Percentiles rank a stretch among this genome's conserved stretches.
These are phyloP conservation scores for Argopecten irradians DNA, from an alignment of 1,140 invertebrate genomes.

Conservation along the genomic window DNA sequence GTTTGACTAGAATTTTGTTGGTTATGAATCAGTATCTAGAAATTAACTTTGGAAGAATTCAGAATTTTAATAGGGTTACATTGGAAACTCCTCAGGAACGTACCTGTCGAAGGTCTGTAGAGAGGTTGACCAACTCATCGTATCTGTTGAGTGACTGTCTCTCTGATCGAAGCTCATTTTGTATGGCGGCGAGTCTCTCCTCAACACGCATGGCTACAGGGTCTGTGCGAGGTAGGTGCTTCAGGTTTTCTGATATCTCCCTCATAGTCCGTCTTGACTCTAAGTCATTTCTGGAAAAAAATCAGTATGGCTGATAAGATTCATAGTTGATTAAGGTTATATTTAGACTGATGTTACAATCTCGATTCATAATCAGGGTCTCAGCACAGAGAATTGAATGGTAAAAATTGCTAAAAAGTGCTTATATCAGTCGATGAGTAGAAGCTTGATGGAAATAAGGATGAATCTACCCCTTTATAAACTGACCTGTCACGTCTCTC, in stretches of 20 bases:
- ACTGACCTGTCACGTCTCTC: conserved; percentile 72
- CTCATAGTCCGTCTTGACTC: conserved; percentile 63
- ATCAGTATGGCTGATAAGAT: neutral
- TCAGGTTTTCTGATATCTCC: conserved; percentile 62
- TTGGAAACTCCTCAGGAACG: too few species aligned
- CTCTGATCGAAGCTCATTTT: conserved; percentile 62
- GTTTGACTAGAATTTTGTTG: too few species aligned
- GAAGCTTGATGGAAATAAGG: neutral
- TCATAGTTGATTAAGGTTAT: neutral
- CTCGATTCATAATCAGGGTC: neutral
- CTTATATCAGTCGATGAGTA: neutral
- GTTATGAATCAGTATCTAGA: too few species aligned
- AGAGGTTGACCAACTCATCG: conserved; percentile 60
- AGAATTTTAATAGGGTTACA: too few species aligned
- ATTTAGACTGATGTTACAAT: neutral
- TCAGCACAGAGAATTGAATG: neutral
- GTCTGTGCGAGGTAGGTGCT: conserved; percentile 53
- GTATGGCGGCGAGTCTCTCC: conserved; percentile 58
- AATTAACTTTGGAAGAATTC: too few species aligned
- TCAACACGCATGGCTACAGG: conserved; percentile 65
- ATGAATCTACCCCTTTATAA: neutral
- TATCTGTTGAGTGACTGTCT: conserved; percentile 49
- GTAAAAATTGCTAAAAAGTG: neutral
- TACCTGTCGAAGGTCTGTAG: conserved; percentile 64
- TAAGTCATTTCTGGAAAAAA: conserved; percentile 59